Evolutionary conservation across 2,113 vertebrate genomes (phyloP).

Genomic region (Mionectes macconnelli): DNA sequence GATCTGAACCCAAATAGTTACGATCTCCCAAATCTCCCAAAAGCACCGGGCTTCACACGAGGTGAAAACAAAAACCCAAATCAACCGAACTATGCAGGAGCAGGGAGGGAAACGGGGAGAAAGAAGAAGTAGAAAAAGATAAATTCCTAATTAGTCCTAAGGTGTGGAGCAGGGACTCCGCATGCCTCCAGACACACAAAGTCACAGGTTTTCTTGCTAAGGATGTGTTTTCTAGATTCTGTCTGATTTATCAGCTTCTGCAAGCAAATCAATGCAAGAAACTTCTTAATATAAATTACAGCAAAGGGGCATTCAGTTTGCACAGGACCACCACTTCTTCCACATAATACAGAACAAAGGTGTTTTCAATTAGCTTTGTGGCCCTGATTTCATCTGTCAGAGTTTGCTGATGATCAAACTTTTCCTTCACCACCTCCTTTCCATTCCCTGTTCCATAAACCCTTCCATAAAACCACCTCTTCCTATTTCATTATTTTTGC

Average conservation of each 20-base stretch:
- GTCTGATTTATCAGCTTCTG: neutral
- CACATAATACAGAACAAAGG: neutral
- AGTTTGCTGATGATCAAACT: neutral
- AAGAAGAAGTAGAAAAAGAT: neutral
- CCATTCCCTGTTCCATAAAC: neutral
- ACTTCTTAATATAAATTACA: neutral
- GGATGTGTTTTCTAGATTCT: neutral
- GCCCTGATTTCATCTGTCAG: neutral
- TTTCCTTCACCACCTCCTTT: neutral
- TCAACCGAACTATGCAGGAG: no score
- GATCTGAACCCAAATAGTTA: neutral
- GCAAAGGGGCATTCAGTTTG: neutral
- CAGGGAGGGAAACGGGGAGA: neutral
- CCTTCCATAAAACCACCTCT: no score
- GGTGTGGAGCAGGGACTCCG: neutral
- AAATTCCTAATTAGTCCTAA: neutral
- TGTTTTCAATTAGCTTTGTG: neutral
- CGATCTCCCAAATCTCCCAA: neutral
- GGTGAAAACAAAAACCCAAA: neutral
- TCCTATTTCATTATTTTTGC: neutral
- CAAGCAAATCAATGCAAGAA: neutral
- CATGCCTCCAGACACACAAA: neutral
- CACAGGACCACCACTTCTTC: neutral
- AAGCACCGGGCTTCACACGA: neutral
- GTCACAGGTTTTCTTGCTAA: neutral